These are phyloP conservation scores for Leptobrachium ailaonicum DNA, from an alignment of 2,113 vertebrate species.

Conservation along the genomic window DNA sequence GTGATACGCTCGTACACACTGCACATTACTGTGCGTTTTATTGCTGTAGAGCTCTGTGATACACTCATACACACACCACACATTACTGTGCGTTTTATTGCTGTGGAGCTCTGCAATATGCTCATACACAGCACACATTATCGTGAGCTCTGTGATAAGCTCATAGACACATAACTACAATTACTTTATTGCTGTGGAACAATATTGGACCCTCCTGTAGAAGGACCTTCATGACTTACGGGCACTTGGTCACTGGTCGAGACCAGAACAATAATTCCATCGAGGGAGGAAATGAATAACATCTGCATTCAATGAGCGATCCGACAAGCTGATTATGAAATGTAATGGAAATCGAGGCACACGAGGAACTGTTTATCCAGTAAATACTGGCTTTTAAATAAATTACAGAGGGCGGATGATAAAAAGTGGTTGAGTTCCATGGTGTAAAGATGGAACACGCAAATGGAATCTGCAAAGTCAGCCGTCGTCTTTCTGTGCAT, in stretches of 20 bases:
- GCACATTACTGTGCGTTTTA: too few species aligned
- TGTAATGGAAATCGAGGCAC: slow-evolving; percentile 32
- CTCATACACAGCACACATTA: too few species aligned
- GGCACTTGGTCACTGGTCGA: not conserved
- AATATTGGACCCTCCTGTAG: not conserved
- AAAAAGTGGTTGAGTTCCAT: not conserved
- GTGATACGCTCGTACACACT: too few species aligned
- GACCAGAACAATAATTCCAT: not conserved
- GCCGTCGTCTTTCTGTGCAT: slow-evolving; percentile 47
- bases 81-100: too few species aligned
- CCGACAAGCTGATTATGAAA: slow-evolving; percentile 37
- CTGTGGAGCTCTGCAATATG: not conserved
- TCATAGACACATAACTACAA: too few species aligned
- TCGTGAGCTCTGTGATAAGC: not conserved
- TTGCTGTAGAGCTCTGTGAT: too few species aligned
- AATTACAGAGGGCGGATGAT: not conserved
- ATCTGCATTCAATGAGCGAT: slow-evolving; percentile 23
- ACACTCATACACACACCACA: too few species aligned
- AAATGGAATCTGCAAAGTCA: slow-evolving; percentile 51
- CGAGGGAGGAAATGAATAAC: slow-evolving; percentile 20
- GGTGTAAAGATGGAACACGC: slow-evolving; percentile 53
- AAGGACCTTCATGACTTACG: not conserved
- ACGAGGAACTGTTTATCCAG: slow-evolving; percentile 23
- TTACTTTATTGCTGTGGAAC: too few species aligned
- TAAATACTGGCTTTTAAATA: slow-evolving; percentile 41